Evolutionary conservation across 2,797 vertebrate genomes (phyloP).

Genomic region (Cuniculus paca): DNA sequence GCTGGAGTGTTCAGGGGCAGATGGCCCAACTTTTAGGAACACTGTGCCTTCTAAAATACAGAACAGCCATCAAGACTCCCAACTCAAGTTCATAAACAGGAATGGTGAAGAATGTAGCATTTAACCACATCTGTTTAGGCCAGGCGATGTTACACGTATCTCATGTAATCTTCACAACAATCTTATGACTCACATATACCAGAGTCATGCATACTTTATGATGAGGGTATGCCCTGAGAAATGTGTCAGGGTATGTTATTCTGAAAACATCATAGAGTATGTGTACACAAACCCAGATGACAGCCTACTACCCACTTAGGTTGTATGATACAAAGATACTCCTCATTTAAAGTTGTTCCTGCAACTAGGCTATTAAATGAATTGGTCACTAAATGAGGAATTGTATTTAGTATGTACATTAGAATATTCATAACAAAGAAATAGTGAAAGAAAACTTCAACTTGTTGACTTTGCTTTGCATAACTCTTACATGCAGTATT

Average conservation of each 20-base stretch:
- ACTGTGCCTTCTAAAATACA: neutral
- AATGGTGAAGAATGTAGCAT: neutral
- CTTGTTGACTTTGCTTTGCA: neutral
- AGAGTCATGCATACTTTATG: neutral
- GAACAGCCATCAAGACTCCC: neutral
- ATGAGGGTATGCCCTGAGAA: neutral
- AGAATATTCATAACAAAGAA: neutral
- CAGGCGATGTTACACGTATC: neutral
- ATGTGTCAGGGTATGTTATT: neutral
- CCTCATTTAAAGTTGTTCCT: neutral
- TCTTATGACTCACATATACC: neutral
- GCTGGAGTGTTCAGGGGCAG: neutral
- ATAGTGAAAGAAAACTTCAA: neutral
- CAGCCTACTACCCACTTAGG: neutral
- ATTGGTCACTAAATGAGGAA: neutral
- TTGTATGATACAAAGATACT: neutral
- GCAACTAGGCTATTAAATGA: neutral
- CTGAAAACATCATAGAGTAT: neutral
- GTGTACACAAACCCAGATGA: neutral
- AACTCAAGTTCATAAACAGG: neutral
- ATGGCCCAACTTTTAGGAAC: neutral
- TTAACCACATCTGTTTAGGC: neutral
- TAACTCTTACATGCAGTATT: neutral
- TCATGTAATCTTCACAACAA: neutral
- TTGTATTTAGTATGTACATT: neutral